Conservation (phyloP, 2,113 vertebrate genomes). For the Fulica atra region DNA sequence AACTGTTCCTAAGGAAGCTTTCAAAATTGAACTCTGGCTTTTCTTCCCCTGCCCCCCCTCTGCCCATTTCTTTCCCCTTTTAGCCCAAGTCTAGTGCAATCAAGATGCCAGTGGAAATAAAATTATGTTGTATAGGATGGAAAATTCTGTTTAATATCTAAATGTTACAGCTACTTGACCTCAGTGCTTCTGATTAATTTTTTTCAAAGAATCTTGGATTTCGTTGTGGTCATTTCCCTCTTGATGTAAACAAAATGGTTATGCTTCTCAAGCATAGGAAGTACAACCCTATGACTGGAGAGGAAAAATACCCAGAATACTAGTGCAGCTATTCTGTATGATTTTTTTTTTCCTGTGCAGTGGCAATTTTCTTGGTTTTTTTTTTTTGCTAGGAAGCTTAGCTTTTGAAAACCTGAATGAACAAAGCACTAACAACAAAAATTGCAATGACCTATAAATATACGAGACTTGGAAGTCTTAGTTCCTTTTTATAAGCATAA, state of each 20-base stretch:
- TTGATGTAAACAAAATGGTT: background rate
- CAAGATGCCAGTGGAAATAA: background rate
- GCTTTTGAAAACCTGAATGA: background rate
- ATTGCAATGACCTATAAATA: background rate
- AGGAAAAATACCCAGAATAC: background rate
- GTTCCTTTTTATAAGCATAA: background rate
- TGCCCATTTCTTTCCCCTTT: background rate
- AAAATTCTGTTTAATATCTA: background rate
- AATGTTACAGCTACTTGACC: background rate
- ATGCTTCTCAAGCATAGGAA: background rate
- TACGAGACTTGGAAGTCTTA: background rate
- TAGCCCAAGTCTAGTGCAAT: background rate
- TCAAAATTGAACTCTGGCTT: background rate
- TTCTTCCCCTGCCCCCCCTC: accelerated
- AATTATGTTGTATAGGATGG: background rate
- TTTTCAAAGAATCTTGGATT: background rate
- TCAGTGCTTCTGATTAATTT: background rate
- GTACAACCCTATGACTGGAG: background rate
- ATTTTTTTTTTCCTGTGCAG: accelerated
- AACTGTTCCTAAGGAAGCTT: background rate
- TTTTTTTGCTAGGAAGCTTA: background rate
- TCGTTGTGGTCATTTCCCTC: background rate
- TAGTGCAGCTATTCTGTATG: background rate
- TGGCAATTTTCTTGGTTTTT: background rate
- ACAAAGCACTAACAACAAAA: background rate